Base-by-base conservation (phyloP, 2,888 invertebrate genomes). In the Pristionchus entomophagus region DNA sequence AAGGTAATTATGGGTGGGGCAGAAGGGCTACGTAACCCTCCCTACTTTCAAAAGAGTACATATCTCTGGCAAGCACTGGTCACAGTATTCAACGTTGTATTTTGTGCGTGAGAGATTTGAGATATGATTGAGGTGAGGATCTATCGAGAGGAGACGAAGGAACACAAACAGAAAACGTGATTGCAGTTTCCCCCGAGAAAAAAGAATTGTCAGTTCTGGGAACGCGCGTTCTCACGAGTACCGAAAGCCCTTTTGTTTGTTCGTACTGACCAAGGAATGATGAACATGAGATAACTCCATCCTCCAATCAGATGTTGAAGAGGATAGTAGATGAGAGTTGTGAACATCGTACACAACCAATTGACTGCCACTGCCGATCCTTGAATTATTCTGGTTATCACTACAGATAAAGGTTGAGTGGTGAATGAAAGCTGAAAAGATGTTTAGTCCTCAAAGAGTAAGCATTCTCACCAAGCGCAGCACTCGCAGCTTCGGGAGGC, bases 221-320 rank as follows among this genome's bases (percentile, higher is more conserved):
- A 51, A 51, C 19, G 51, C 12, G 19, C 51, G 51, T 51, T 51
- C 51, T 51, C 51, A 22, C 22, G 51, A 51, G 51, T 51, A 51
- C 17, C 0, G 19, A 19, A 51, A 51, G 51, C n/a, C 26, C 26
- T 14, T 14, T 6, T 19, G 22, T 19, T 53, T 8, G 56, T 4
- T 2, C 12, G 41, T 38, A 38, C 56, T 41, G 8, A 90, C 88
- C 89, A 90, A 1, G 92, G 92, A 62, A 92, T 77, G 32, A 92
- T 91, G 77, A 92, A 92, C 26, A 92, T 83, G 26, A 91, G 56
- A 87, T 91, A 92, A 81, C 91, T 91, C 90, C 91, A 92, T 59
- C 92, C 92, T 22, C 92, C 92, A 19, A 91, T 84, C 2, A 88
- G 83, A 56, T 89, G 86, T 45, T 89, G 89, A n/a, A 92, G 56